Evolutionary conservation across 2,888 invertebrate species (phyloP).

Genomic region (Nomada ruficornis): DNA sequence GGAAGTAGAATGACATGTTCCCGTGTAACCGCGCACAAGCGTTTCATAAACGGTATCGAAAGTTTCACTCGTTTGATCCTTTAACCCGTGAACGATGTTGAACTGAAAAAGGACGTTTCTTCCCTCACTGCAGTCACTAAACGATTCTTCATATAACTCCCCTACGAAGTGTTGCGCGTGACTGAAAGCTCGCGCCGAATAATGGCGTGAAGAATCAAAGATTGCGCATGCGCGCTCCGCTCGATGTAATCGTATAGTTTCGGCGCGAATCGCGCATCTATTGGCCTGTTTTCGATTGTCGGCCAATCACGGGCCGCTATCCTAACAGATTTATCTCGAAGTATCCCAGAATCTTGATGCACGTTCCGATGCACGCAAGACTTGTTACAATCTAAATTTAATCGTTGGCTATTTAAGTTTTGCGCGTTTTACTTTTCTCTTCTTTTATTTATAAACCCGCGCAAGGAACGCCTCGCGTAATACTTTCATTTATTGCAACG

Average conservation of each 20-base stretch:
- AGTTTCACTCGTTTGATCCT: constrained; percentile 13
- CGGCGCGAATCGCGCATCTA: constrained; percentile 21
- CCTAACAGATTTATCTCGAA: constrained; percentile 28
- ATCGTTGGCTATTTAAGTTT: constrained; percentile 51
- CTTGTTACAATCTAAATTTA: constrained; percentile 59
- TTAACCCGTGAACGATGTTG: no score
- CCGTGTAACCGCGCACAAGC: constrained; percentile 8
- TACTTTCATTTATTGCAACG: constrained; percentile 40
- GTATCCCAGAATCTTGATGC: constrained; percentile 16
- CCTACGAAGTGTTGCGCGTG: constrained; percentile 51
- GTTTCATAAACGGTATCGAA: constrained; percentile 32
- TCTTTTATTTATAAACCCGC: constrained; percentile 54
- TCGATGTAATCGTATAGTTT: constrained; percentile 7
- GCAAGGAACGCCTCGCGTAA: constrained; percentile 16
- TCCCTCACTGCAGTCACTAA: background rate
- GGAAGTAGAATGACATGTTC: constrained; percentile 81
- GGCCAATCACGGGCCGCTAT: constrained; percentile 36
- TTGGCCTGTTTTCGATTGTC: constrained; percentile 30
- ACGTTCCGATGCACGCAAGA: constrained; percentile 22
- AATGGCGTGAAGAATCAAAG: constrained; percentile 28
- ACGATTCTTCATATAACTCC: no score
- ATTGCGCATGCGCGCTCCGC: constrained; percentile 39
- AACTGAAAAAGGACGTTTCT: background rate
- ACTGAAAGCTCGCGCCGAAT: constrained; percentile 59
- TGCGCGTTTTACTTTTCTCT: constrained; percentile 2